These are phyloP conservation scores for Bugula neritina DNA, from an alignment of 2,888 invertebrate species.

Conservation along the genomic window DNA sequence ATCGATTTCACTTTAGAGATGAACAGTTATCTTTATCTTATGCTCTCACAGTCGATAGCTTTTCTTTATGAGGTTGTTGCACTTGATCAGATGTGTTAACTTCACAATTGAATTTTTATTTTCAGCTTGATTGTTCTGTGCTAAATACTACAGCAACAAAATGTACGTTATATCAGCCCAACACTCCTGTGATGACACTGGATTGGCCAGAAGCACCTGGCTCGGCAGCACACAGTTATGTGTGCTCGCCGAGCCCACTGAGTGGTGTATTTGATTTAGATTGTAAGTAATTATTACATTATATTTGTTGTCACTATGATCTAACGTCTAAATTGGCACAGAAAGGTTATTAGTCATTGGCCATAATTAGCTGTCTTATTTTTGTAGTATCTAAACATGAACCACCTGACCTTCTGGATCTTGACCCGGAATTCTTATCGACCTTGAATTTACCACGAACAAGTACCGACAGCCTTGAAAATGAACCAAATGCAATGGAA, in stretches of 20 bases:
- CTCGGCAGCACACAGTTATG: neutral
- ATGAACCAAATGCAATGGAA: neutral
- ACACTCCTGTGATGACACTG: neutral
- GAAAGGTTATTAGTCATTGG: no score
- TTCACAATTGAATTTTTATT: no score
- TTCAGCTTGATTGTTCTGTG: slow-evolving; percentile 6
- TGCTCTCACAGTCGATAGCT: no score
- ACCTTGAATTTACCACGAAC: slow-evolving; percentile 17
- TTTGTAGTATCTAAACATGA: neutral
- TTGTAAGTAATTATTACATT: slow-evolving; percentile 1
- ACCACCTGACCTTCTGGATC: slow-evolving; percentile 11
- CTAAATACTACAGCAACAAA: neutral
- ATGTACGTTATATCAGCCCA: slow-evolving; percentile 4
- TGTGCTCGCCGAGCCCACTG: slow-evolving; percentile 13
- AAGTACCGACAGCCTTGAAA: slow-evolving; percentile 16
- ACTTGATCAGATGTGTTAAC: no score
- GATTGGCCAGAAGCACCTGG: neutral
- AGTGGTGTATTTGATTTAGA: slow-evolving; percentile 3
- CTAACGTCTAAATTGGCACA: no score
- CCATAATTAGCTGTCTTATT: no score
- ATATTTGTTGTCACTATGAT: neutral
- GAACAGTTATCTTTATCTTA: no score
- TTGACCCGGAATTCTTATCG: slow-evolving; percentile 19
- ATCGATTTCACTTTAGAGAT: no score
- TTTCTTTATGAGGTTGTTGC: no score